Evolutionary conservation across 64 coral and sea anemone species (phyloP).

Genomic region (Montipora foliosa): DNA sequence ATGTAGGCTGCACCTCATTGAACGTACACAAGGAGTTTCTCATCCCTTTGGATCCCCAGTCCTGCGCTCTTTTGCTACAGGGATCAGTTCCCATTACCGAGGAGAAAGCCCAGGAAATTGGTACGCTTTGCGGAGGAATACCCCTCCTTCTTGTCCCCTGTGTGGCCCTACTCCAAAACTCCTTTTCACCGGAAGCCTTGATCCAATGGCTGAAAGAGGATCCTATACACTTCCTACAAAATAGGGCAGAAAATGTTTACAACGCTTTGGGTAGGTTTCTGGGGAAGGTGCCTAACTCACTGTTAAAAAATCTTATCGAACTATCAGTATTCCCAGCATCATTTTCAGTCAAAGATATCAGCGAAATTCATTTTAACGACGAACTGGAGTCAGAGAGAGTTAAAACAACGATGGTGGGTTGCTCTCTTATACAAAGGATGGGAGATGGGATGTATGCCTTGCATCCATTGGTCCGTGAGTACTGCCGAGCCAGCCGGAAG

Average conservation of each 20-base stretch:
- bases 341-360: slow-evolving; percentile 1
- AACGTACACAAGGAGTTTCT: slow-evolving; percentile 4
- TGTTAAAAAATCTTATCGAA: neutral
- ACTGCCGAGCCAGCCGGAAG: neutral
- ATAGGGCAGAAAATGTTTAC: neutral
- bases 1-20: too few species aligned
- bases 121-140: neutral
- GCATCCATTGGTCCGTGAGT: neutral
- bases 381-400: neutral
- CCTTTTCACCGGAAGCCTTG: neutral
- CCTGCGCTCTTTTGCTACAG: neutral
- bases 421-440: neutral
- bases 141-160: neutral
- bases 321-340: neutral
- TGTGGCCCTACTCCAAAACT: neutral
- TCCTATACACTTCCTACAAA: neutral
- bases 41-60: neutral
- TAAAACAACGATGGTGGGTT: neutral
- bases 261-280: neutral
- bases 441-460: neutral
- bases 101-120: neutral
- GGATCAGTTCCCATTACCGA: neutral
- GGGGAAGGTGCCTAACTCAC: neutral
- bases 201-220: neutral
- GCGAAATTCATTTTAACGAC: neutral